Evolutionary conservation across 2,797 vertebrate species (phyloP).

Genomic region (Sternotherus odoratus): DNA sequence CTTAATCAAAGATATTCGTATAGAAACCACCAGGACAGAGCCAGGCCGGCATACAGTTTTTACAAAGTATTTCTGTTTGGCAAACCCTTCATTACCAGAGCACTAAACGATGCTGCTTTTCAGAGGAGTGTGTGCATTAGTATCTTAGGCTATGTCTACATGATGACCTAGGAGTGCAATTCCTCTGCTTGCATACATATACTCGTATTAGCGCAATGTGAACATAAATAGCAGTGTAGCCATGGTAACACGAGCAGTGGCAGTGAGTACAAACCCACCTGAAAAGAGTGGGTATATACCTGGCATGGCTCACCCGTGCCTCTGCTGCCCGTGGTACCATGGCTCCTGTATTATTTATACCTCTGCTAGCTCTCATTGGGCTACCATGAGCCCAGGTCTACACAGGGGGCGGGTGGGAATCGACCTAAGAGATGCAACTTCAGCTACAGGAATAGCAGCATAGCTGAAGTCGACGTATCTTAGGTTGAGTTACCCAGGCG

Average conservation of each 20-base stretch:
- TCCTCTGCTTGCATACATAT: neutral
- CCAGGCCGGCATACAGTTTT: neutral
- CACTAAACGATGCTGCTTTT: rapidly evolving
- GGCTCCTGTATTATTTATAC: neutral
- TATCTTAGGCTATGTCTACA: neutral
- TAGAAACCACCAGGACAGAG: neutral
- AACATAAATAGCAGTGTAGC: neutral
- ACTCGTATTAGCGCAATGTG: neutral
- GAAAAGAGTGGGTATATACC: neutral
- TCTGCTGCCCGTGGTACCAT: neutral
- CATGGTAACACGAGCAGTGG: neutral
- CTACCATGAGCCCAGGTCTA: no score
- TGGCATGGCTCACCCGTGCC: neutral
- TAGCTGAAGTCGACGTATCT: no score
- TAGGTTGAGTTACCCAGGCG: no score
- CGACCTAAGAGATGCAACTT: no score
- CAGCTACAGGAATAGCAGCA: no score
- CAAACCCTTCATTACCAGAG: neutral
- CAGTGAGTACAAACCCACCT: neutral
- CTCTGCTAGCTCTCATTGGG: neutral
- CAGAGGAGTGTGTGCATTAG: neutral
- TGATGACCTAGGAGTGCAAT: neutral
- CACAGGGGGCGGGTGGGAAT: no score
- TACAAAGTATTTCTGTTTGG: neutral
- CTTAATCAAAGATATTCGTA: neutral